Percentiles rank a stretch among this genome's conserved stretches.
phyloP scores from a whole-genome alignment of 2,888 invertebrate genomes.

The Dascillus cervinus region DNA sequence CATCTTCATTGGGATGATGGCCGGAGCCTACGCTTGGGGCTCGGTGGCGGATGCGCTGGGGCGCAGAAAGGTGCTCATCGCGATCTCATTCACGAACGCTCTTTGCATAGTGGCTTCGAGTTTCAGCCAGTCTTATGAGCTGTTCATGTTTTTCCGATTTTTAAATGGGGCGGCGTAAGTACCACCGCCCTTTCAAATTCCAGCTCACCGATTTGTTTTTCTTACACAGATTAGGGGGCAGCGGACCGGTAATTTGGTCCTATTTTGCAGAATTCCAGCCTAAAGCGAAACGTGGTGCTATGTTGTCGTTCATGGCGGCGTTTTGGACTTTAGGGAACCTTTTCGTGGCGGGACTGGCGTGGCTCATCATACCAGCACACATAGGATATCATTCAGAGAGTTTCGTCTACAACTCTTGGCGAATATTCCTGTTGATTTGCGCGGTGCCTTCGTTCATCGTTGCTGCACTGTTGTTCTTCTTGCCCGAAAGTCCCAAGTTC shows the following conservation, averaged over 20 bases:
- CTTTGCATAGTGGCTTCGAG: conserved; percentile 85
- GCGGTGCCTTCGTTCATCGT: conserved; percentile 84
- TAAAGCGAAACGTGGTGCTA: conserved; percentile 80
- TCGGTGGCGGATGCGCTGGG: conserved; percentile 84
- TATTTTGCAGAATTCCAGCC: conserved; percentile 94
- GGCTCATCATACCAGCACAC: conserved; percentile 67
- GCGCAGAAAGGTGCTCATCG: conserved; percentile 79
- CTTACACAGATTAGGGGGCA: conserved; percentile 68
- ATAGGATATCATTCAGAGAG: conserved; percentile 59
- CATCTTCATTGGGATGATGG: conserved; percentile 76
- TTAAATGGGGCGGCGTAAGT: conserved; percentile 92
- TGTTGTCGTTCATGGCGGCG: conserved; percentile 90
- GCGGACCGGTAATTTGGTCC: conserved; percentile 90
- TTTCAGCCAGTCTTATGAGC: conserved; percentile 79
- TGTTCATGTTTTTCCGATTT: conserved; percentile 86
- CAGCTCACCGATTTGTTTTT: not conserved
- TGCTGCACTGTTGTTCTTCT: conserved; percentile 69
- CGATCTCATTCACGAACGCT: conserved; percentile 84
- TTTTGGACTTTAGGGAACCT: conserved; percentile 93
- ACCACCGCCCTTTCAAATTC: conserved; percentile 6
- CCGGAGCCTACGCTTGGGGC: conserved; percentile 89
- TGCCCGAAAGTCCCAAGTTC: conserved; percentile 90
- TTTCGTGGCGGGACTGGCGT: conserved; percentile 79
- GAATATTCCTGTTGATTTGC: conserved; percentile 82
- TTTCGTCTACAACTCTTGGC: conserved; percentile 86